Evolutionary conservation across 2,888 invertebrate species (phyloP), one percentile per base, ranked within the genome.

Genomic region (Theretra japonica): DNA sequence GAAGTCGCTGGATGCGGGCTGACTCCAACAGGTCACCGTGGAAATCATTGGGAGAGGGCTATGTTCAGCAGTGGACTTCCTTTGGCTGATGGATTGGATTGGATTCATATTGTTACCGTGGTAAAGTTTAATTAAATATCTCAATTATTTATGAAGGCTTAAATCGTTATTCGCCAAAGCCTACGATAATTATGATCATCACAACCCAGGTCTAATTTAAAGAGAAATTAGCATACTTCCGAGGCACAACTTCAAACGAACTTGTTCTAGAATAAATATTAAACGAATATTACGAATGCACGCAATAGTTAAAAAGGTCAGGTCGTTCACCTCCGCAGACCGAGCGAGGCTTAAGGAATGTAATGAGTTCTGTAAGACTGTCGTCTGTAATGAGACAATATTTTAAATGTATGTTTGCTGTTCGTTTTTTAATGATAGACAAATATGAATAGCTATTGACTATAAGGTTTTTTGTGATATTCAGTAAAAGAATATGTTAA

Each of bases 141-240:
- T 41, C 2, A 41, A 41, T 15, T 11, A 11, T 11, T 3, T 3
- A 15, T 11, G 41, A 41, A 2, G 41, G 8, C 15, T 41, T 15
- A 41, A 11, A 41, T 11, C 41, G 41, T 4, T 15, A 41, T 41
- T 41, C 41, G 41, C 41, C 41, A 41, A 41, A n/a, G 53, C 53
- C n/a, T 53, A 53, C 17, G 1, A 53, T n/a, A 53, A 53, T 53
- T 53, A n/a, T 53, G 4, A 4, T 53, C n/a, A 5, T n/a, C 4
- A n/a, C 53, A 53, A n/a, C 19, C 53, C n/a, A n/a, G n/a, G 53
- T 53, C 11, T 41, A 33, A 33, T 33, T 41, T 6, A 33, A 58
- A 62, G 41, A 33, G n/a, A 62, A 33, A 62, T 62, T 62, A 60
- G 17, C 59, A 62, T 62, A 62, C 4, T n/a, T 21, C 33, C 33